Conservation (phyloP, 2,113 vertebrate genomes). For the Oreochromis niloticus region DNA sequence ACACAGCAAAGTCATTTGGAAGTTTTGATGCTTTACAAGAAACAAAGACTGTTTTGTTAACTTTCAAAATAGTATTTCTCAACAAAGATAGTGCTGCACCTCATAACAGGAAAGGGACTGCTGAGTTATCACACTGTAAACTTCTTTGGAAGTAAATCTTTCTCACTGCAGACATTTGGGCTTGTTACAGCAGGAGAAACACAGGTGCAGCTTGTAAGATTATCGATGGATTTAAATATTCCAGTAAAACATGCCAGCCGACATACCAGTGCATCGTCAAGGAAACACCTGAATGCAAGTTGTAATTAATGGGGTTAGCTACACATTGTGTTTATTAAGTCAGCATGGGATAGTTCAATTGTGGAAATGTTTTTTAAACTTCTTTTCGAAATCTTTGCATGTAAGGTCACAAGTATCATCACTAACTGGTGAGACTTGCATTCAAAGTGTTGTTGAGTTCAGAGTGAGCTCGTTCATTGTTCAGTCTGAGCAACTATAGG, state of each 20-base stretch:
- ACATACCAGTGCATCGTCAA: not conserved
- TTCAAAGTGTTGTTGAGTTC: not conserved
- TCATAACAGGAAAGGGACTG: not conserved
- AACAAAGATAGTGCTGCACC: not conserved
- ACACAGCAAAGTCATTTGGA: not conserved
- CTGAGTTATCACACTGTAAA: not conserved
- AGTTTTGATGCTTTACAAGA: not conserved
- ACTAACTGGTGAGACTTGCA: not conserved
- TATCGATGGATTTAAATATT: not conserved
- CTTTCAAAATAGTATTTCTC: not conserved
- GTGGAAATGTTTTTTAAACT: not conserved
- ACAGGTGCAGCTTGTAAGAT: not conserved
- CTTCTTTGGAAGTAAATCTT: not conserved
- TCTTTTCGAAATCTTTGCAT: accelerated
- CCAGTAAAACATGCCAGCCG: not conserved
- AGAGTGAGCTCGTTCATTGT: not conserved
- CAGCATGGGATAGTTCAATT: not conserved
- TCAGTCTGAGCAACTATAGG: not conserved
- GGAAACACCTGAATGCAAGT: not conserved
- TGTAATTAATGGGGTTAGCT: not conserved
- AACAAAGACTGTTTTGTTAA: not conserved
- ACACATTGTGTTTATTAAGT: not conserved
- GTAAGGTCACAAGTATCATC: not conserved
- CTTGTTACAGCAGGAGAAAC: not conserved
- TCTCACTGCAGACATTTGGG: not conserved